Percentiles rank a stretch among this genome's conserved stretches.
Evolutionary conservation across 2,113 vertebrate genomes (phyloP).

Genomic region (cattle (Bos taurus)): ARS-UCD2.0 NC_037345.1:20205001-20205500

Average conservation of each 20-base stretch:
- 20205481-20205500: conserved; percentile 71
- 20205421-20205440: conserved; percentile 77
- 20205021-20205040: background rate
- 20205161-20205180: background rate
- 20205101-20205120: background rate
- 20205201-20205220: background rate
- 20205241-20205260: background rate
- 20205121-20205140: too few relatives aligned
- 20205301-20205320: background rate
- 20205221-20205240: background rate
- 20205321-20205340: background rate
- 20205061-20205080: background rate
- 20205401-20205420: conserved; percentile 72
- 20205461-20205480: conserved; percentile 80
- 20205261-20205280: background rate
- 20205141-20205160: background rate
- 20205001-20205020: conserved; percentile 26
- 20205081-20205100: background rate
- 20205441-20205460: conserved; percentile 81
- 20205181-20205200: background rate
- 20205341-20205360: conserved; percentile 26
- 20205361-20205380: conserved; percentile 60
- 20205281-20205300: background rate
- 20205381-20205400: conserved; percentile 77
- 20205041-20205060: background rate